These are phyloP conservation scores for Calonectris borealis DNA, from an alignment of 2,113 vertebrate genomes.

Conservation along the genomic window DNA sequence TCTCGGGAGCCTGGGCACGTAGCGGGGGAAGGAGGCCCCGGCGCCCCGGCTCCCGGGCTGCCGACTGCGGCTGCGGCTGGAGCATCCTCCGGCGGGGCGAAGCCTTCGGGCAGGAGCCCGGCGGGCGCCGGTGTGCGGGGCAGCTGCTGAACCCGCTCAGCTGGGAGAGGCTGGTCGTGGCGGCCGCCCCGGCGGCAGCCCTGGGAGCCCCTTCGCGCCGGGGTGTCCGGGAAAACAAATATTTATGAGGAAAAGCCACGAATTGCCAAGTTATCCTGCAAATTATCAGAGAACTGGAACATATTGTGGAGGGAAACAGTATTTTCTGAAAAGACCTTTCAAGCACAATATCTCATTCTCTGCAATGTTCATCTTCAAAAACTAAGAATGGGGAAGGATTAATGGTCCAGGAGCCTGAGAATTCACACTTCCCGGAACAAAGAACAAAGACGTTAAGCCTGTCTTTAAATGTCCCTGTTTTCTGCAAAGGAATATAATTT, in stretches of 20 bases:
- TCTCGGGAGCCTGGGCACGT: rapidly evolving
- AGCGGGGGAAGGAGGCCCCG: rapidly evolving
- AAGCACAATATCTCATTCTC: slow-evolving; percentile 56
- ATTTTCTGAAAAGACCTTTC: slow-evolving; percentile 58
- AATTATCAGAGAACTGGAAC: slow-evolving; percentile 39
- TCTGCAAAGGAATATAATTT: slow-evolving; percentile 68
- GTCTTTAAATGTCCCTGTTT: slow-evolving; percentile 64
- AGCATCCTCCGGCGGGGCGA: not conserved
- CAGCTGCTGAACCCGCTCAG: rapidly evolving
- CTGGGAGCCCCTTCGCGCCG: not conserved
- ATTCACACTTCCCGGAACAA: slow-evolving; percentile 44
- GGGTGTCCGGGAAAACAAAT: slow-evolving; percentile 45
- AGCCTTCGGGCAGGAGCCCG: rapidly evolving
- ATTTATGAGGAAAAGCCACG: slow-evolving; percentile 65
- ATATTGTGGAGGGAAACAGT: slow-evolving; percentile 37
- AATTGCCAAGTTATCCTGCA: slow-evolving; percentile 48
- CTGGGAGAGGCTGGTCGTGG: not conserved
- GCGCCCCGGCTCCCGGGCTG: rapidly evolving
- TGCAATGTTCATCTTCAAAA: slow-evolving; percentile 61
- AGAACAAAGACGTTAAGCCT: slow-evolving; percentile 54
- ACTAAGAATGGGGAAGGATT: slow-evolving; percentile 37
- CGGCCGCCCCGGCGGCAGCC: not conserved
- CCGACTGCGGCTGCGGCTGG: not conserved
- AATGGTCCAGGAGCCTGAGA: slow-evolving; percentile 45
- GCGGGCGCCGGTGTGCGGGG: rapidly evolving